Percentiles rank a stretch among this genome's conserved stretches.
Evolutionary conservation across 1,140 invertebrate genomes (phyloP).

Genomic region (Rhizoglyphus robini): DNA sequence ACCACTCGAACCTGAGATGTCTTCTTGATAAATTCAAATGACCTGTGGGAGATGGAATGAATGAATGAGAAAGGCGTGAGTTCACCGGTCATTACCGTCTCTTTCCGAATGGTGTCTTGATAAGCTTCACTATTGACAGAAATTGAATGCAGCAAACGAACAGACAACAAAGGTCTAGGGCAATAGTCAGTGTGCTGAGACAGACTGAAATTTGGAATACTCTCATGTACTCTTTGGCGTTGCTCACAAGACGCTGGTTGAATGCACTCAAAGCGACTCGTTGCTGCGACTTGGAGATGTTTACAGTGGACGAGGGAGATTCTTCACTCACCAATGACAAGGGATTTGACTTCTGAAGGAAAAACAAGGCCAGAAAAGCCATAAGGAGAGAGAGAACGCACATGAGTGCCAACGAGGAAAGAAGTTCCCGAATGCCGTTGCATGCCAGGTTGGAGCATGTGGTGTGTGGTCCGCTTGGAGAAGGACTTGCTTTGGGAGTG

Average conservation of each 20-base stretch:
- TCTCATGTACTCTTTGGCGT: slow-evolving; percentile 60
- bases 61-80: background rate
- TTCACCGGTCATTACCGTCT: slow-evolving; percentile 34
- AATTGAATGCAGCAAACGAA: slow-evolving; percentile 86
- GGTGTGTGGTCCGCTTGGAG: background rate
- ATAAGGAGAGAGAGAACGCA: slow-evolving; percentile 66
- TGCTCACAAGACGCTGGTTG: slow-evolving; percentile 38
- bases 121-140: slow-evolving; percentile 76
- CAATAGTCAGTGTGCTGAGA: slow-evolving; percentile 67
- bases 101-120: slow-evolving; percentile 53
- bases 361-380: slow-evolving; percentile 64
- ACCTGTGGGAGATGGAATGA: slow-evolving; percentile 45
- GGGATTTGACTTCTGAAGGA: slow-evolving; percentile 66
- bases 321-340: slow-evolving; percentile 30
- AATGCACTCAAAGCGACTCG: too few species aligned
- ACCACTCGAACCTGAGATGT: slow-evolving; percentile 75
- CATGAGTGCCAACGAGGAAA: slow-evolving; percentile 68
- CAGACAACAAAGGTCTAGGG: slow-evolving; percentile 72
- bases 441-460: background rate
- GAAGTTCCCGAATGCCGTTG: slow-evolving; percentile 40
- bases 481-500: background rate
- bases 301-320: background rate
- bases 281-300: background rate
- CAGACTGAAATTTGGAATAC: slow-evolving; percentile 80
- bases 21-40: slow-evolving; percentile 76